phyloP scores from a whole-genome alignment of 2,113 vertebrate species.

The Callionymus lyra region DNA sequence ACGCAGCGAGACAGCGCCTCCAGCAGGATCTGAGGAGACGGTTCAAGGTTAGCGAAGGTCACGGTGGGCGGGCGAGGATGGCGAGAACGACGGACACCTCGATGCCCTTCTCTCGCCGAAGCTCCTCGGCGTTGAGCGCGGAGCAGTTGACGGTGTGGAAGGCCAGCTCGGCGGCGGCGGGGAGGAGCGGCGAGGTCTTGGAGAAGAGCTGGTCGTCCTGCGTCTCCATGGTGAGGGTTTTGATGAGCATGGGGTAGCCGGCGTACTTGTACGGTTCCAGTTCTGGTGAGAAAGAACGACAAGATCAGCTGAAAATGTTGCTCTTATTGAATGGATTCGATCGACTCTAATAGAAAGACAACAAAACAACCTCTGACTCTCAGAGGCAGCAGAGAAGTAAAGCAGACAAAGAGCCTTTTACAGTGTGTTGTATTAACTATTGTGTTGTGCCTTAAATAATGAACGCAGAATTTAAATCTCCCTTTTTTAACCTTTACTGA shows the following conservation, averaged over 20 bases:
- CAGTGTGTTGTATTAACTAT: too few relatives aligned
- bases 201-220: conserved; percentile 88
- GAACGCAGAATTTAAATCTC: too few relatives aligned
- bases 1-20: conserved; percentile 93
- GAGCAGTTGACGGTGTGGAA: conserved; percentile 97
- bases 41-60: not conserved
- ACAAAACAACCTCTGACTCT: too few relatives aligned
- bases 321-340: too few relatives aligned
- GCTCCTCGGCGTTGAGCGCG: conserved; percentile 92
- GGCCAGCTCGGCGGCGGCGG: conserved; percentile 84
- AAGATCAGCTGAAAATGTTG: too few relatives aligned
- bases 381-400: too few relatives aligned
- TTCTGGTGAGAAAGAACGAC: conserved; percentile 59
- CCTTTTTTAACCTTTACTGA: too few relatives aligned
- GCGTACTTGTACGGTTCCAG: conserved; percentile 97
- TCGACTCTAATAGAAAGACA: too few relatives aligned
- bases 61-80: not conserved
- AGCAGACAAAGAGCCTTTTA: too few relatives aligned
- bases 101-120: conserved; percentile 87
- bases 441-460: too few relatives aligned
- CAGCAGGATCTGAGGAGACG: conserved; percentile 72
- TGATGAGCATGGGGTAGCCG: conserved; percentile 97
- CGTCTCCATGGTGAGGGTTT: conserved; percentile 94
- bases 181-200: conserved; percentile 85
- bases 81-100: conserved; percentile 67